Conservation (phyloP, 2,113 vertebrate genomes). For the Cyprinodon tularosa region DNA sequence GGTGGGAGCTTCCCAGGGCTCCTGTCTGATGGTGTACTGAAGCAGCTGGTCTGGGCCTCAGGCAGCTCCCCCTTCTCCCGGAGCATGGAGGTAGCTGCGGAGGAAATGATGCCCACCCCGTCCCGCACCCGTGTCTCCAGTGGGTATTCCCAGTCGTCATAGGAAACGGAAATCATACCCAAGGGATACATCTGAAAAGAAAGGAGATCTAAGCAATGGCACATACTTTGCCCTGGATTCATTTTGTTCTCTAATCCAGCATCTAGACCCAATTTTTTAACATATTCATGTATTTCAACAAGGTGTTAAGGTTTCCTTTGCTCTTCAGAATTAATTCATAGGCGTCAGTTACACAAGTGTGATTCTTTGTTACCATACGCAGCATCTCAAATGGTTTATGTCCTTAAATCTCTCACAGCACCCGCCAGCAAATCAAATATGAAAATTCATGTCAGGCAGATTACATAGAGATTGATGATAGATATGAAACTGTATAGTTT, state of each 20-base stretch:
- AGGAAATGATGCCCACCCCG: constrained; percentile 90
- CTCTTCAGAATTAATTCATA: constrained; percentile 18
- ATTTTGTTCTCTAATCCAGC: constrained; percentile 30
- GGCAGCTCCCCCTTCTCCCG: constrained; percentile 92
- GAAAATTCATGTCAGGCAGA: not conserved
- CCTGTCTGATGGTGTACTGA: constrained; percentile 84
- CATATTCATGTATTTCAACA: constrained; percentile 22
- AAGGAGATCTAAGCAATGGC: constrained; percentile 19
- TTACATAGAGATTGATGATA: constrained; percentile 12
- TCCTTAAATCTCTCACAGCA: constrained; percentile 7
- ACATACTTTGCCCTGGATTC: constrained; percentile 12
- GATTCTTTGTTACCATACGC: not conserved
- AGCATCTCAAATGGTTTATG: constrained; percentile 7
- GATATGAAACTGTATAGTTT: not conserved
- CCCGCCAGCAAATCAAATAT: not conserved
- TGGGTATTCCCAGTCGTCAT: constrained; percentile 96
- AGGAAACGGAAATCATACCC: constrained; percentile 95
- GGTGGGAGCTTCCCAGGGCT: constrained; percentile 82
- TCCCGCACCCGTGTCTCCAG: constrained; percentile 90
- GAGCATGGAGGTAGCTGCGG: constrained; percentile 91
- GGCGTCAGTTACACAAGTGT: constrained; percentile 12
- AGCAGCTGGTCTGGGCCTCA: constrained; percentile 91
- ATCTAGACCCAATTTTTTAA: constrained; percentile 14
- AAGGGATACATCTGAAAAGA: constrained; percentile 84
- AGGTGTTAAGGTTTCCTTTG: constrained; percentile 17